A percentile compares a stretch with the other conserved stretches of the same genome.
Evolutionary conservation across 2,888 invertebrate genomes (phyloP).

Genomic region (Spisula subtruncata): DNA sequence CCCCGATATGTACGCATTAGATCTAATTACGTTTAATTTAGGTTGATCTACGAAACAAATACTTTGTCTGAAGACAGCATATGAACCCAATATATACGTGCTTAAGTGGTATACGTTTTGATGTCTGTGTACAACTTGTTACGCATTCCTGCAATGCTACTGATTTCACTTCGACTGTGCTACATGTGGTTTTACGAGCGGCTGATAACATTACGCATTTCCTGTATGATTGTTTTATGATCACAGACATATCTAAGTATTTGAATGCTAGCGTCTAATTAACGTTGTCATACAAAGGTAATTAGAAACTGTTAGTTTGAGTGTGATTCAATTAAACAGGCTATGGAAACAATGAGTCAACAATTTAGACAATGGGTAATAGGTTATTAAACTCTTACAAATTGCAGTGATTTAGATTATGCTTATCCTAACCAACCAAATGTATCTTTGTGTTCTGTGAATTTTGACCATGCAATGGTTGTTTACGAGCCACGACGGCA

Average conservation of each 20-base stretch:
- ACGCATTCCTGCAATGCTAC: neutral
- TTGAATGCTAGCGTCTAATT: neutral
- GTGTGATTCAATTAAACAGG: neutral
- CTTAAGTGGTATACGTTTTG: neutral
- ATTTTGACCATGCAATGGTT: neutral
- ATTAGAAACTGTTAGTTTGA: neutral
- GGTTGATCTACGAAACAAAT: too few species aligned
- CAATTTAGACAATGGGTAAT: neutral
- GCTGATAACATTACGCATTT: neutral
- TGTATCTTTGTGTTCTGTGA: neutral
- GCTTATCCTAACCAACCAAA: neutral
- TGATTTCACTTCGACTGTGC: neutral
- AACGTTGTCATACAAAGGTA: constrained; percentile 24
- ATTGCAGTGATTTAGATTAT: neutral
- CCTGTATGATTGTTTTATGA: constrained; percentile 2
- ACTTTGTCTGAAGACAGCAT: too few species aligned
- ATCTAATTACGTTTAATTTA: too few species aligned
- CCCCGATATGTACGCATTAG: too few species aligned
- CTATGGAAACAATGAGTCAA: neutral
- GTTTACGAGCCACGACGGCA: neutral
- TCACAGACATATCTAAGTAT: neutral
- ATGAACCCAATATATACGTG: too few species aligned
- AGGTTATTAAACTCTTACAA: neutral
- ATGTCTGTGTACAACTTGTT: neutral
- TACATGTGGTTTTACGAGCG: neutral